phyloP scores from a whole-genome alignment of 2,113 vertebrate genomes.

The Sarotherodon lohbergeri region DNA sequence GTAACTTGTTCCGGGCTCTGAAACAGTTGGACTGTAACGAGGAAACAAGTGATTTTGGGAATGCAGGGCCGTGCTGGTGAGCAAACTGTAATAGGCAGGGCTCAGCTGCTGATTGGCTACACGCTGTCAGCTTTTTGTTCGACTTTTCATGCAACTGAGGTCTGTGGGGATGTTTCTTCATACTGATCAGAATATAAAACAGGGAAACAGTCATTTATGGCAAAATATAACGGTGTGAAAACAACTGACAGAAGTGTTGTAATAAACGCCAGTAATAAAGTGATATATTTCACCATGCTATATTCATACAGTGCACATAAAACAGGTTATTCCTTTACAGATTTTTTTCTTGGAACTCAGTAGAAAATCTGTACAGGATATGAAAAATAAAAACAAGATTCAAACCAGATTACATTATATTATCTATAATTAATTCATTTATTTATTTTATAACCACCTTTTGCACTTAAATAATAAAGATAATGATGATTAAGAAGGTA shows the following conservation, averaged over 20 bases:
- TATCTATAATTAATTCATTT: rapidly evolving
- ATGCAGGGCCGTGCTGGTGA: not conserved
- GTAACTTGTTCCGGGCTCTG: not conserved
- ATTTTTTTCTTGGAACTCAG: not conserved
- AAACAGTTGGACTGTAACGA: not conserved
- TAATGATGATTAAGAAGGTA: not conserved
- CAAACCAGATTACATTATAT: not conserved
- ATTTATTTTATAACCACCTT: not conserved
- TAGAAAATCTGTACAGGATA: not conserved
- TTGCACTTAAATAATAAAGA: not conserved
- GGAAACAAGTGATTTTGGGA: not conserved
- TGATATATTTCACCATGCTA: not conserved
- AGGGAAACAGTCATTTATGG: not conserved
- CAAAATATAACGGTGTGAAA: rapidly evolving
- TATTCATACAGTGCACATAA: rapidly evolving
- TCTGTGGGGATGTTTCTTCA: not conserved
- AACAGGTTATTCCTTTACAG: rapidly evolving
- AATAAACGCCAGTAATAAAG: not conserved
- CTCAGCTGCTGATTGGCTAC: not conserved
- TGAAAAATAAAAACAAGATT: not conserved
- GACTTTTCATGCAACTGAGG: not conserved
- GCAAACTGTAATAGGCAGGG: rapidly evolving
- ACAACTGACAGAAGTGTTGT: not conserved
- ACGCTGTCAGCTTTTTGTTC: not conserved
- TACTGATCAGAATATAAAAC: not conserved